Evolutionary conservation across 30 jellyfish, hydroid and myxozoan species (phyloP).

Genomic region (Hydractinia echinata): DNA sequence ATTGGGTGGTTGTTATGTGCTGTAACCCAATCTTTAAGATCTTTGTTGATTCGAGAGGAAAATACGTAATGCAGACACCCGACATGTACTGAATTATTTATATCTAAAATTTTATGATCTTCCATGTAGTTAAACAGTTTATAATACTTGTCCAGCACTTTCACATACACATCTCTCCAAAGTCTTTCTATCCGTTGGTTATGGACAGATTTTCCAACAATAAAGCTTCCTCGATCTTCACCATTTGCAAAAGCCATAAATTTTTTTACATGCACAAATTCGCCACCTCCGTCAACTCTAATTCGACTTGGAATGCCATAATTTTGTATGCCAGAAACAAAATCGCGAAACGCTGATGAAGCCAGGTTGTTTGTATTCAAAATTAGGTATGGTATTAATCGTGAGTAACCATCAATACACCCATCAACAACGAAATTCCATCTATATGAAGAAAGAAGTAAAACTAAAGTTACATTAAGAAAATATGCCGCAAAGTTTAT

Average conservation of each 20-base stretch:
- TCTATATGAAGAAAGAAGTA: not conserved
- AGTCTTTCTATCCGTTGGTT: conserved; percentile 22
- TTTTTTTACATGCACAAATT: conserved; percentile 9
- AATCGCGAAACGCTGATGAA: conserved; percentile 8
- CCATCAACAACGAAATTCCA: not conserved
- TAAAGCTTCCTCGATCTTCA: conserved; percentile 29
- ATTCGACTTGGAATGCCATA: conserved; percentile 31
- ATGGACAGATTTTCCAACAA: conserved; percentile 37
- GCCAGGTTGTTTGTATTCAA: conserved; percentile 25
- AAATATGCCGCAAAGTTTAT: too few species aligned
- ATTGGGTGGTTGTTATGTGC: conserved; percentile 35
- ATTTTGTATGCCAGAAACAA: conserved; percentile 1
- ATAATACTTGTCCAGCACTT: conserved; percentile 28
- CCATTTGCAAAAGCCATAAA: conserved; percentile 31
- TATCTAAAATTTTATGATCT: conserved; percentile 14
- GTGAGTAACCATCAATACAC: conserved; percentile 27
- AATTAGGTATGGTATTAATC: conserved; percentile 8
- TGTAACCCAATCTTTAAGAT: conserved; percentile 17
- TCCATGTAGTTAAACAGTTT: conserved; percentile 28
- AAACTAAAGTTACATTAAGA: too few species aligned
- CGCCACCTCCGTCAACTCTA: conserved; percentile 24
- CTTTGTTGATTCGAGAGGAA: conserved; percentile 4
- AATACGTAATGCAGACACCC: conserved; percentile 25
- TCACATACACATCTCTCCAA: conserved; percentile 34
- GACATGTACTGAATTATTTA: conserved; percentile 13